Conservation (phyloP, 2,888 invertebrate species). For the Alsophila aescularia region DNA sequence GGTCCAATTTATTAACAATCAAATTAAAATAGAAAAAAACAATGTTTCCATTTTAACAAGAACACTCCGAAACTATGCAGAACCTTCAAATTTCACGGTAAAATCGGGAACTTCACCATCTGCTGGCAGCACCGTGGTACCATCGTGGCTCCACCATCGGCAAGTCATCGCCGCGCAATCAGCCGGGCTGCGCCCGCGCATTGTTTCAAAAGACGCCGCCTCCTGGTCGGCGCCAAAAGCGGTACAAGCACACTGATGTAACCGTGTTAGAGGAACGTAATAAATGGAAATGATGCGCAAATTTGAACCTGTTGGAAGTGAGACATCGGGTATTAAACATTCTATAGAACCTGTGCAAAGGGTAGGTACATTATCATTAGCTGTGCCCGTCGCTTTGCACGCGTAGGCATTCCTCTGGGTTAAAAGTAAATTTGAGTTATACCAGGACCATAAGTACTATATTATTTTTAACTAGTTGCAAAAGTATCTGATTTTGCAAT, state of each 20-base stretch:
- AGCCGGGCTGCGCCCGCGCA: slow-evolving; percentile 52
- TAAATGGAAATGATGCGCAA: background rate
- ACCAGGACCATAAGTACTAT: too few relatives aligned
- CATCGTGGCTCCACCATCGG: slow-evolving; percentile 40
- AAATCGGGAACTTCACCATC: slow-evolving; percentile 30
- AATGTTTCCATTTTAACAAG: slow-evolving; percentile 3
- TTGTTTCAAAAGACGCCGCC: slow-evolving; percentile 63
- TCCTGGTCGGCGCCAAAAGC: slow-evolving; percentile 51
- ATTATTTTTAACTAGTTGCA: too few relatives aligned
- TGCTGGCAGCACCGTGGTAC: slow-evolving; percentile 1
- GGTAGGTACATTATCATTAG: too few relatives aligned
- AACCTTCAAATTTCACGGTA: slow-evolving; percentile 55
- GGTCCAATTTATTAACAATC: background rate
- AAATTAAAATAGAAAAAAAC: background rate
- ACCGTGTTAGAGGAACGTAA: background rate
- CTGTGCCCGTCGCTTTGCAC: too few relatives aligned
- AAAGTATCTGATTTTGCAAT: too few relatives aligned
- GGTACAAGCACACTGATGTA: slow-evolving; percentile 16
- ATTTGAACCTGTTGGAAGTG: background rate
- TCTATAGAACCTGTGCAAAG: background rate
- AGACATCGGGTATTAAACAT: background rate
- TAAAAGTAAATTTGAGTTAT: too few relatives aligned
- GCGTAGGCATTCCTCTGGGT: too few relatives aligned
- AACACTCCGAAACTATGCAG: slow-evolving; percentile 14
- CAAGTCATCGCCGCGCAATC: slow-evolving; percentile 76